Percentiles rank a stretch among this genome's conserved stretches.
Conservation (phyloP, 2,888 invertebrate species). For the Idaea dimidiata region DNA sequence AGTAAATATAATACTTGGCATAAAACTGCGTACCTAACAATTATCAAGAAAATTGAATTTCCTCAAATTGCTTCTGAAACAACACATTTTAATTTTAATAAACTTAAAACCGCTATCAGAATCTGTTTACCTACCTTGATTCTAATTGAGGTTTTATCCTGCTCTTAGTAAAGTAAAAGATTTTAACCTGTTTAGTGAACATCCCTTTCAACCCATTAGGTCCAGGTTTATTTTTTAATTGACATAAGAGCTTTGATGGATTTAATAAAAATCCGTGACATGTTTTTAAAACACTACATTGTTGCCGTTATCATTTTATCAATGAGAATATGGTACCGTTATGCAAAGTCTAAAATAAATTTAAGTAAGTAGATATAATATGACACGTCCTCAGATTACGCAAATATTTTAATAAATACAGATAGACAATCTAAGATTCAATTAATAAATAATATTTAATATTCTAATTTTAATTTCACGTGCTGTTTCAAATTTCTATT, state of each 20-base stretch:
- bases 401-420: too few relatives aligned
- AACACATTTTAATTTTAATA: slow-evolving; percentile 3
- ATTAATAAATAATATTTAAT: too few relatives aligned
- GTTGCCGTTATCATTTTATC: too few relatives aligned
- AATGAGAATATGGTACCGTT: too few relatives aligned
- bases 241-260: slow-evolving; percentile 33
- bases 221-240: slow-evolving; percentile 52
- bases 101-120: not conserved
- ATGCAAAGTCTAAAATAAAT: too few relatives aligned
- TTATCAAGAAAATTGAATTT: not conserved
- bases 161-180: slow-evolving; percentile 49
- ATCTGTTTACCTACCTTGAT: slow-evolving; percentile 12
- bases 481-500: too few relatives aligned
- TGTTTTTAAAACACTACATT: too few relatives aligned
- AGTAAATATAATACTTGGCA: not conserved
- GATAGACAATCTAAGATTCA: too few relatives aligned
- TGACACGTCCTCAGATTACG: too few relatives aligned
- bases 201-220: slow-evolving; percentile 62
- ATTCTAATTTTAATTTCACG: too few relatives aligned
- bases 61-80: not conserved
- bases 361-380: too few relatives aligned
- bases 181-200: slow-evolving; percentile 62
- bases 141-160: slow-evolving; percentile 26
- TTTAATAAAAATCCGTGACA: too few relatives aligned
- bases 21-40: not conserved